Conservation (phyloP, 2,113 vertebrate species). For the Colaptes auratus region DNA sequence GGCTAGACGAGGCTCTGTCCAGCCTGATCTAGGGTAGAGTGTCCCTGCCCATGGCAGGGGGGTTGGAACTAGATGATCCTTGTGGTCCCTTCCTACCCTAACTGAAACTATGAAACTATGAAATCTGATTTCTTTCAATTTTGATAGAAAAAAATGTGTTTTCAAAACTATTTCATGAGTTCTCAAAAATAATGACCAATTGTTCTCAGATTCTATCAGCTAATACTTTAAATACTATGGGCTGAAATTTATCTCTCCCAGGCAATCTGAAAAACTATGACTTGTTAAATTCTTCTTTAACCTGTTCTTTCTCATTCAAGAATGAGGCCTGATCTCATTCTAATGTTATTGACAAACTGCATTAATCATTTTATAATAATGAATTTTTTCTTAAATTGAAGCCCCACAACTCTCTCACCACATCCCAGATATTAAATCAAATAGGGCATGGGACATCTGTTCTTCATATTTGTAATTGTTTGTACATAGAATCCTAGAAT, state of each 20-base stretch:
- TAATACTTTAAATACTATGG: not conserved
- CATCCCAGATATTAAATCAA: not conserved
- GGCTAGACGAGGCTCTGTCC: too few relatives aligned
- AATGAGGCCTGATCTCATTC: not conserved
- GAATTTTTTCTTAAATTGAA: not conserved
- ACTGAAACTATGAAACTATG: too few relatives aligned
- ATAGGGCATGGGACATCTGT: not conserved
- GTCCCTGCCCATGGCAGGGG: too few relatives aligned
- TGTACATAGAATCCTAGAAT: not conserved
- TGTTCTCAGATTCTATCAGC: not conserved
- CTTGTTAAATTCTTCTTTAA: not conserved
- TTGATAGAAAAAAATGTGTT: not conserved
- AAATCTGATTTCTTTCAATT: not conserved
- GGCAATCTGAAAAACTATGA: not conserved
- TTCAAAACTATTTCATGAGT: not conserved
- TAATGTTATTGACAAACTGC: not conserved
- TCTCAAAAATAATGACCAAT: not conserved
- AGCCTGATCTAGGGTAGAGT: too few relatives aligned
- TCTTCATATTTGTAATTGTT: not conserved
- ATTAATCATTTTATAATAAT: not conserved
- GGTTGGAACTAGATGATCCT: too few relatives aligned
- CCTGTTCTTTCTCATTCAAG: not conserved
- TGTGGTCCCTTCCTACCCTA: too few relatives aligned
- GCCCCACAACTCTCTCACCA: not conserved
- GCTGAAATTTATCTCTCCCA: not conserved